Evolutionary conservation across 1,140 invertebrate species (phyloP).

Genomic region (Brachionus rotundiformis): DNA sequence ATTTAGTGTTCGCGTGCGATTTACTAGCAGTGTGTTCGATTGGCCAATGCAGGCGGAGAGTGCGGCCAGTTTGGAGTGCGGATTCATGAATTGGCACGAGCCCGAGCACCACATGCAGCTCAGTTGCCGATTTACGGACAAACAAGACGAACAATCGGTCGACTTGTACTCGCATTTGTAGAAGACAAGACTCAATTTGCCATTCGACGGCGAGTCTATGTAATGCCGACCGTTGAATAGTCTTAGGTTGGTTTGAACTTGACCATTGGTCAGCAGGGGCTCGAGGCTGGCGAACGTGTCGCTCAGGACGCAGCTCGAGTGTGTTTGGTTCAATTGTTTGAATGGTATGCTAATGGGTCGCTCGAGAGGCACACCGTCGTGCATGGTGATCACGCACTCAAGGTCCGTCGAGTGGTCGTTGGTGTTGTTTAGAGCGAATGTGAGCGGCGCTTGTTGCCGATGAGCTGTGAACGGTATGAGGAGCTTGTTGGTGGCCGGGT

Average conservation of each 20-base stretch:
- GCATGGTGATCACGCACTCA: not conserved
- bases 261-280: not conserved
- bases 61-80: not conserved
- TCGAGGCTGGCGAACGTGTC: not conserved
- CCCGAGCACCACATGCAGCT: conserved; percentile 18
- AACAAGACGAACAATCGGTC: not conserved
- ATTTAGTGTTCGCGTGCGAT: not conserved
- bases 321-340: not conserved
- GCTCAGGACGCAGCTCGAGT: not conserved
- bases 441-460: conserved; percentile 25
- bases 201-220: conserved; percentile 14
- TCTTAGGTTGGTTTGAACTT: conserved; percentile 35
- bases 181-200: conserved; percentile 16
- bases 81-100: conserved; percentile 32
- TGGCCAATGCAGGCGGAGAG: not conserved
- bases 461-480: conserved; percentile 30
- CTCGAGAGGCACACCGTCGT: not conserved
- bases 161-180: conserved; percentile 24
- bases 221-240: not conserved
- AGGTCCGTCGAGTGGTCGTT: not conserved
- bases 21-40: not conserved
- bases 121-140: conserved; percentile 40
- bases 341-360: not conserved
- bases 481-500: conserved; percentile 15
- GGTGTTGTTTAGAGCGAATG: not conserved